These are phyloP conservation scores for Halcyon chelicuti DNA, from an alignment of 2,797 vertebrate genomes.

Conservation along the genomic window DNA sequence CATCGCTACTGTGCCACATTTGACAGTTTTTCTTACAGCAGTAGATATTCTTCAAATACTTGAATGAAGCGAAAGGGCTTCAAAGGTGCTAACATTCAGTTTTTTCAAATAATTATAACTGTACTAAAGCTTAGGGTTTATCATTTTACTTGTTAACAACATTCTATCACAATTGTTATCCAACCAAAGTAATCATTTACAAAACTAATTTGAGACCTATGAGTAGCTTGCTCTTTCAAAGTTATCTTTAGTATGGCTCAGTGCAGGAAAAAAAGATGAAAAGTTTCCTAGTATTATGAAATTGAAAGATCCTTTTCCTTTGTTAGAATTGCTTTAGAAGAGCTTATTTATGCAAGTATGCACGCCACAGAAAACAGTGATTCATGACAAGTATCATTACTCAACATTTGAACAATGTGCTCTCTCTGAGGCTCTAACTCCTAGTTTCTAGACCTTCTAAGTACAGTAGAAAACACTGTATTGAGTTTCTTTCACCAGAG, in stretches of 20 bases:
- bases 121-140: background rate
- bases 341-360: background rate
- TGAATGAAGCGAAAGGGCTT: background rate
- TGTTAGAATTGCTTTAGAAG: background rate
- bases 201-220: background rate
- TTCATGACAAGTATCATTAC: background rate
- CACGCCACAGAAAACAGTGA: background rate
- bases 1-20: background rate
- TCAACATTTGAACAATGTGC: accelerated
- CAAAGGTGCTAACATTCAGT: background rate
- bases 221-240: background rate
- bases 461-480: background rate
- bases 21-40: background rate
- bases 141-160: background rate
- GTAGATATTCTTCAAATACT: background rate
- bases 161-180: background rate
- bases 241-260: background rate
- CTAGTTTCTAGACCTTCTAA: background rate
- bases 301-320: background rate
- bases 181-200: background rate
- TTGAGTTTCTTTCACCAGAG: background rate
- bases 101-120: background rate
- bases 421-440: background rate
- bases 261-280: background rate
- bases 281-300: background rate